phyloP scores from a whole-genome alignment of 2,113 vertebrate species.

The Fulmarus glacialis region DNA sequence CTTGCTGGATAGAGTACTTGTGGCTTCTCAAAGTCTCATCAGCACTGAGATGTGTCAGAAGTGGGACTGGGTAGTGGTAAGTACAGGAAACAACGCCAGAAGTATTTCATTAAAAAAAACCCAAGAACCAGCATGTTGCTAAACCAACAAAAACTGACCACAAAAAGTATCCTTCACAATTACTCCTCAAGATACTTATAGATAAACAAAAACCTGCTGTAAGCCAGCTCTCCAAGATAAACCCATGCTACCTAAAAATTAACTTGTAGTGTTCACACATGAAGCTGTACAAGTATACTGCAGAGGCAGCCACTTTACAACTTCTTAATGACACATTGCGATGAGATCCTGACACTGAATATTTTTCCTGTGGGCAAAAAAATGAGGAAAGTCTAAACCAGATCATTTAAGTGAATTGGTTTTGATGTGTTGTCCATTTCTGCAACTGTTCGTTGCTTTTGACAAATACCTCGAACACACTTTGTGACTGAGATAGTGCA shows the following conservation, averaged over 20 bases:
- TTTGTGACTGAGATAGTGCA: not conserved
- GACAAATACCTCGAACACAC: not conserved
- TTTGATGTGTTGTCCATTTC: not conserved
- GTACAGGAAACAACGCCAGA: not conserved
- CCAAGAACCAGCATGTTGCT: not conserved
- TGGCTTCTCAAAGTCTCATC: not conserved
- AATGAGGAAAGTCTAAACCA: not conserved
- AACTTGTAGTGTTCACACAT: not conserved
- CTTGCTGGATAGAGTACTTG: not conserved
- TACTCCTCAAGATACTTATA: not conserved
- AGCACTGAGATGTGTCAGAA: not conserved
- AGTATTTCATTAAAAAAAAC: not conserved
- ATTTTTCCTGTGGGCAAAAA: not conserved
- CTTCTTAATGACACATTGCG: not conserved
- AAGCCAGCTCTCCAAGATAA: not conserved
- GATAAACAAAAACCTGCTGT: not conserved
- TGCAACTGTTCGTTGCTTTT: not conserved
- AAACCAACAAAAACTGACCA: not conserved
- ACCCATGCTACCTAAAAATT: not conserved
- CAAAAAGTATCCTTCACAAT: not conserved
- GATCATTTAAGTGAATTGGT: not conserved
- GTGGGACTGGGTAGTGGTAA: not conserved
- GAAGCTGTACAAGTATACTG: not conserved
- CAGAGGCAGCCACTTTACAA: not conserved
- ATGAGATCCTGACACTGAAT: fast-evolving